Evolutionary conservation across 2,888 invertebrate genomes (phyloP), one percentile per base, ranked within the genome.

Genomic region (Lordiphosa andalusiaca): DNA sequence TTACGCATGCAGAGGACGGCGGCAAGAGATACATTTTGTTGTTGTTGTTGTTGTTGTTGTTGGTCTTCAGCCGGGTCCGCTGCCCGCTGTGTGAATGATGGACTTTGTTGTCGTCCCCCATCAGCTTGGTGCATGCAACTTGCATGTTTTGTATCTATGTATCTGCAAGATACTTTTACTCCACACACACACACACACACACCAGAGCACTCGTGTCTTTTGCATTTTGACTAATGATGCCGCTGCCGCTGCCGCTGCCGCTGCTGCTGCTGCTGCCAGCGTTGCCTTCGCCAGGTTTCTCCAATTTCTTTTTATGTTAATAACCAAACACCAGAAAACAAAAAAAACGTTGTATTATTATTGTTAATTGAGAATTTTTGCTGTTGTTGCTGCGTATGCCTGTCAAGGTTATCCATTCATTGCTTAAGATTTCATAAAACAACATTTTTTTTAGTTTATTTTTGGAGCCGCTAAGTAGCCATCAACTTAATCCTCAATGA

Each of bases 381-480:
- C 33, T 44, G 13, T 16, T 44, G 13, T 16, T 54, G 51, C 13
- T 33, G 12, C 54, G 16, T 36, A 4, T 10, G 10, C 7, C 47
- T 21, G 16, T 25, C 59, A 57, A 38, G 50, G 53, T 62, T 73
- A 56, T 48, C 19, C 37, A 48, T 63, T 54, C 62, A 69, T 72
- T 67, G 80, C 72, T 52, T 54, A 73, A 67, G 50, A 59, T 63
- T 58, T 36, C 46, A 54, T 56, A 70, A 64, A 58, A 69, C 70
- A 80, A 80, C 60, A 73, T 54, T 67, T 67, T 57, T 67, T 67
- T 65, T 68, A 62, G 71, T 71, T 60, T 85, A 81, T 82, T 85
- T 84, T 81, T 74, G 86, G 82, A 83, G 86, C 83, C 87, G 81
- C 67, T 87, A 86, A 87, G 88, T 86, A 86, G 88, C 85, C 88